These are phyloP conservation scores for Euwallacea similis DNA, from an alignment of 1,140 invertebrate species.

Conservation along the genomic window DNA sequence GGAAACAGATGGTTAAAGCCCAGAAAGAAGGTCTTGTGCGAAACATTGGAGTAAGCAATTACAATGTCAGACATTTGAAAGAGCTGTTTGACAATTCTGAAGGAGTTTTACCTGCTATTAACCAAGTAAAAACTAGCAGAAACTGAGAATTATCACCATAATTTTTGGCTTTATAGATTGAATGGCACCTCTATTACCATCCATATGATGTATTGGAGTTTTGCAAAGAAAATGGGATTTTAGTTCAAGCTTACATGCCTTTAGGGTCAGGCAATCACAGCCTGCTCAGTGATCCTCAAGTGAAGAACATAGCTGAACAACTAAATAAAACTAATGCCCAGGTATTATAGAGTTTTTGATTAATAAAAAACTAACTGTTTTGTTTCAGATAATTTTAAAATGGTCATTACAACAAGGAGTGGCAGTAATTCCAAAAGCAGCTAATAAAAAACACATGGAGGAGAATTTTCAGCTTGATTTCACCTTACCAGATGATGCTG, in stretches of 20 bases:
- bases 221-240: conserved; percentile 68
- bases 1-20: conserved; percentile 68
- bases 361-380: neutral
- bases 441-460: conserved; percentile 61
- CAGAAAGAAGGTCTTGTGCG: conserved; percentile 64
- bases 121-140: conserved; percentile 67
- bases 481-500: conserved; percentile 59
- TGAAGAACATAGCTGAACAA: conserved; percentile 61
- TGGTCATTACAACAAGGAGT: conserved; percentile 71
- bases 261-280: conserved; percentile 63
- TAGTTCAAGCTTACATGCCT: conserved; percentile 78
- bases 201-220: conserved; percentile 66
- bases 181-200: conserved; percentile 76
- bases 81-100: conserved; percentile 63
- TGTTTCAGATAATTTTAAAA: conserved; percentile 60
- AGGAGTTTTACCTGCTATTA: conserved; percentile 69
- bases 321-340: conserved; percentile 64
- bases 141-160: too few species aligned
- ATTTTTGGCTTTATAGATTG: conserved; percentile 60
- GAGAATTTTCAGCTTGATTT: conserved; percentile 71
- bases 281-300: conserved; percentile 62
- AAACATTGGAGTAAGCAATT: conserved; percentile 85
- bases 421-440: conserved; percentile 73
- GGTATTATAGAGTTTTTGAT: conserved; percentile 38
- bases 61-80: conserved; percentile 70